Base-by-base conservation (phyloP, 2,888 invertebrate species). In the Epirrita christyi region DNA sequence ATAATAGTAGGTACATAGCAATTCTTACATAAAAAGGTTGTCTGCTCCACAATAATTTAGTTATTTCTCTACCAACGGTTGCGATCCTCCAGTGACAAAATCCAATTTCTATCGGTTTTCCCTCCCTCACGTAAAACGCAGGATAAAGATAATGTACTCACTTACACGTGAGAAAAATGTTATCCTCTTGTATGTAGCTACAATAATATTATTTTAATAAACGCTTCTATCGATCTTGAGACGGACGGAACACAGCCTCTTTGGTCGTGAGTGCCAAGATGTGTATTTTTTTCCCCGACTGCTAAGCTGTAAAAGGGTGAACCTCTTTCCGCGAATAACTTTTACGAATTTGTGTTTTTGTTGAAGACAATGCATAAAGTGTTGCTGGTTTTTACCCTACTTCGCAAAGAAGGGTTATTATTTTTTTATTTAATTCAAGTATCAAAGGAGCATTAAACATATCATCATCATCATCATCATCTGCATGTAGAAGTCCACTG, bases 141-240 rank as follows among this genome's bases (percentile, higher is more conserved):
- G 48, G 46, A 58, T 55, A 41, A 42, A 55, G 59, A 59, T 64
- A 64, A 57, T 61, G 55, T 62, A 56, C 52, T 45, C 56, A 41
- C 46, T 57, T 47, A 55, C 54, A 55, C 59, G 64, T 61, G 59
- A 62, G 52, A 27, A 40, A 51, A 61, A 56, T 64, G 53, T 49
- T 50, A 55, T 56, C 52, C 36, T 14, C 54, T 38, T 46, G 43
- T 55, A 48, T 44, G 55, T 52, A 43, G 36, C 27, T 42, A 61
- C 53, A 58, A 55, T 40, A 59, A 58, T 52, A 63, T 61, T 58
- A 50, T 56, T 60, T 65, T 61, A 55, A 55, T 55, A 64, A 57
- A 52, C 37, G 45, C 8, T 50, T 13, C 32, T 40, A 56, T 56
- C 52, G 58, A 65, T 46, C 48, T 55, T 46, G 8, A 42, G 51